Base-by-base conservation (phyloP, 1,140 invertebrate species). In the Scylla paramamosain region DNA sequence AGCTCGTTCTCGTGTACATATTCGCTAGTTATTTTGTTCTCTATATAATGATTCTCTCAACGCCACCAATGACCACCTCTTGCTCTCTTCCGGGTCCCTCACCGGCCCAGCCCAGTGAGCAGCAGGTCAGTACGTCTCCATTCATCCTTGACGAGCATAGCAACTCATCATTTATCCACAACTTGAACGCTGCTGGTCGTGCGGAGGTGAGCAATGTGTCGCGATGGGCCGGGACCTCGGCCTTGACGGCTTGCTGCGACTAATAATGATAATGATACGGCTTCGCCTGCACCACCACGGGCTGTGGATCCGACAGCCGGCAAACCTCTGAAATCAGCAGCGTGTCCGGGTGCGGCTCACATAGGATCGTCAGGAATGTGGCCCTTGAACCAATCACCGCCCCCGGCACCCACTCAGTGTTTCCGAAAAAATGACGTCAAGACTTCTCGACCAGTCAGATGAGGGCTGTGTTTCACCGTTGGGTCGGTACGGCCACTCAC, bases 331-430 rank as follows among this genome's bases (percentile, higher is more conserved):
- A 77, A 77, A 77, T n/a, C 20, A 28, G 83, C 45, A 59, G 83
- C 31, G 59, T 89, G 93, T 94, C 93, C 87, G 93, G 93, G 93
- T 89, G 84, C 29, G 48, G 87, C 59, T 94, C 93, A 67, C 84
- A 94, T 83, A 52, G 87, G 86, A 86, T 87, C 87, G 93, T 46
- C 93, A 89, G 93, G 93, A 94, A 94, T 94, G 93, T 82, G 52
- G 87, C 52, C n/a, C 32, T 52, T 94, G 52, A 20, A 67, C 93
- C 93, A 94, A 89, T 94, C 93, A 32, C 86, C 48, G 87, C 31
- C 52, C 25, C 39, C 59, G 87, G 59, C 39, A 52, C 77, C 93
- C 59, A 89, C 89, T 94, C 93, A 16, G n/a, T 77, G 48, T 45
- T 89, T 94, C 86, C 93, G 29, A 77, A 89, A 87, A 86, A n/a